These are phyloP conservation scores for Pangasius sanitwongsei DNA, from an alignment of 2,797 vertebrate species.

Conservation along the genomic window DNA sequence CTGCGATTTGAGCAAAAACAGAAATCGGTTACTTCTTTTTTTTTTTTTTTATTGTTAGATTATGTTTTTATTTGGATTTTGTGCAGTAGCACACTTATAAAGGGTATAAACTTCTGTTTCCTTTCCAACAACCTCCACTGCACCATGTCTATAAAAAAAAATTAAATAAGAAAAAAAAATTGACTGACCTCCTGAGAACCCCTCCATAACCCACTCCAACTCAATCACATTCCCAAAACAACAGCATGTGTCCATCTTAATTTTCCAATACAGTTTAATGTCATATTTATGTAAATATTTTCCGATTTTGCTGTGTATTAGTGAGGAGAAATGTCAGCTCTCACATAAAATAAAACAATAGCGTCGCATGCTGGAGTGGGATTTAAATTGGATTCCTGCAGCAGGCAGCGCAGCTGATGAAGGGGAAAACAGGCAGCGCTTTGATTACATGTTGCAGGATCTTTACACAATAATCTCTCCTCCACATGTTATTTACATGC, in stretches of 20 bases:
- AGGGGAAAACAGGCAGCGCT: conserved; percentile 79
- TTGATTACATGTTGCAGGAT: conserved; percentile 84
- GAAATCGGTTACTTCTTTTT: background rate
- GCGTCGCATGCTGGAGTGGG: conserved; percentile 80
- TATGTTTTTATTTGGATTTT: background rate
- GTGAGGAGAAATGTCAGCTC: conserved; percentile 85
- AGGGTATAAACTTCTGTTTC: conserved; percentile 18
- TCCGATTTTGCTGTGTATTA: conserved; percentile 81
- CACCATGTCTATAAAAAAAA: conserved; percentile 41
- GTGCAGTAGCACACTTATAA: background rate
- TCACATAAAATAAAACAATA: conserved; percentile 88
- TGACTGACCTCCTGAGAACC: conserved; percentile 64
- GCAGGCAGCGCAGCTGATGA: conserved; percentile 79
- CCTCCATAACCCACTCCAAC: conserved; percentile 55
- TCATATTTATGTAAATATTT: conserved; percentile 87
- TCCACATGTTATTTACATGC: conserved; percentile 79
- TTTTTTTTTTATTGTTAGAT: background rate
- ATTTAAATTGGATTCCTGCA: conserved; percentile 86
- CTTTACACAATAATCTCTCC: conserved; percentile 83
- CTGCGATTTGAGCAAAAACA: background rate
- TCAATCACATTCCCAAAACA: conserved; percentile 69
- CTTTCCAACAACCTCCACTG: background rate
- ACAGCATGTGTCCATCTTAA: conserved; percentile 79
- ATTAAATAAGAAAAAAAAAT: conserved; percentile 39
- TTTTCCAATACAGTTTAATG: conserved; percentile 84